Percentiles rank a stretch among this genome's conserved stretches.
These are phyloP conservation scores for Chaitophorus viminalis DNA, from an alignment of 2,888 invertebrate genomes.

Conservation along the genomic window DNA sequence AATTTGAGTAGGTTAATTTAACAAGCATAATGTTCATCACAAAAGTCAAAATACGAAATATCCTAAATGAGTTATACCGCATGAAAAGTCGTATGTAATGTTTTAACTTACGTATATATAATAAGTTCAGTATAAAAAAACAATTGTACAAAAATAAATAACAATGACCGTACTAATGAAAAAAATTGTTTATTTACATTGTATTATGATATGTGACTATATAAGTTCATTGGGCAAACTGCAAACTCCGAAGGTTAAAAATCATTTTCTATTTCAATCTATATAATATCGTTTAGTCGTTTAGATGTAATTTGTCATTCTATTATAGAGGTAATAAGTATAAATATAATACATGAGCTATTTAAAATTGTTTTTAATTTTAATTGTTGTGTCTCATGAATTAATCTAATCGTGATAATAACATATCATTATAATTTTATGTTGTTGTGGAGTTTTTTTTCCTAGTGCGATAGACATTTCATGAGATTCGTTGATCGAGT, in stretches of 20 bases:
- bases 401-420: conserved; percentile 19
- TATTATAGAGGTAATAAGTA: not conserved
- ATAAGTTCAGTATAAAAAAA: not conserved
- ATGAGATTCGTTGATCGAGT: not conserved
- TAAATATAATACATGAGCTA: not conserved
- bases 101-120: not conserved
- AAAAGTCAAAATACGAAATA: not conserved
- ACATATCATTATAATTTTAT: not conserved
- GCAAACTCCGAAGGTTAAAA: conserved; percentile 39
- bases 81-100: not conserved
- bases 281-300: conserved; percentile 27
- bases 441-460: not conserved
- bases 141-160: not conserved
- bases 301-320: not conserved
- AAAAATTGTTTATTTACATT: conserved; percentile 9
- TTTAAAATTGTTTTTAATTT: not conserved
- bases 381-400: not conserved
- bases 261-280: conserved; percentile 12
- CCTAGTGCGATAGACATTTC: not conserved
- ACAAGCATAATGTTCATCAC: not conserved
- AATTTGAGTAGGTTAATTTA: not conserved
- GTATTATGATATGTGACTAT: not conserved
- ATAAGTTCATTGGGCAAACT: not conserved
- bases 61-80: not conserved
- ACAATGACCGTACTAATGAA: conserved; percentile 9